Evolutionary conservation across 2,797 vertebrate genomes (phyloP).

Genomic region (Gorsachius magnificus): DNA sequence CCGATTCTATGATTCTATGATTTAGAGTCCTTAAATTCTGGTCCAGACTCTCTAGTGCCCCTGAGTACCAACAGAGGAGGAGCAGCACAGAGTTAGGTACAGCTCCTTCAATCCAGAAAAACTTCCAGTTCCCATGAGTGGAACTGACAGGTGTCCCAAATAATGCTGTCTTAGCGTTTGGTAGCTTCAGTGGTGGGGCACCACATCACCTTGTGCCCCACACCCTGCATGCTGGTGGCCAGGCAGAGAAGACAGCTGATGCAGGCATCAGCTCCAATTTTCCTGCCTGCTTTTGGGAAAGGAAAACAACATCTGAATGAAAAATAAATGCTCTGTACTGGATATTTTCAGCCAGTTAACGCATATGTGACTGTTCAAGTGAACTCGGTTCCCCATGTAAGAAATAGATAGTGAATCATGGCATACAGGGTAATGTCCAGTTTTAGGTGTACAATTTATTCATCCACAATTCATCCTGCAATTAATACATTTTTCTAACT

Average conservation of each 20-base stretch:
- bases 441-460: not conserved
- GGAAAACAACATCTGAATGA: not conserved
- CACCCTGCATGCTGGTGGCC: not conserved
- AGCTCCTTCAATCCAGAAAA: not conserved
- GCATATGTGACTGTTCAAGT: not conserved
- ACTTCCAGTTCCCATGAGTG: not conserved
- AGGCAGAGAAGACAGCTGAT: not conserved
- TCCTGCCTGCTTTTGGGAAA: not conserved
- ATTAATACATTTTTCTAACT: not conserved
- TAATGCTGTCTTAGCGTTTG: not conserved
- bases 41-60: not conserved
- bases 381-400: not conserved
- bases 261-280: not conserved
- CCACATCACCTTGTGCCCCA: not conserved
- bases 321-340: not conserved
- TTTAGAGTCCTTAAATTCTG: not conserved
- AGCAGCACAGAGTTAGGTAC: not conserved
- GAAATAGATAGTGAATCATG: not conserved
- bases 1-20: too few relatives aligned
- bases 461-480: not conserved
- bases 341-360: not conserved
- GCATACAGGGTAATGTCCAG: not conserved
- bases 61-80: not conserved
- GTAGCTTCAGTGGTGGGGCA: not conserved
- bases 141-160: not conserved